These are phyloP conservation scores for Falco peregrinus DNA, from an alignment of 2,797 vertebrate genomes.

Conservation along the genomic window DNA sequence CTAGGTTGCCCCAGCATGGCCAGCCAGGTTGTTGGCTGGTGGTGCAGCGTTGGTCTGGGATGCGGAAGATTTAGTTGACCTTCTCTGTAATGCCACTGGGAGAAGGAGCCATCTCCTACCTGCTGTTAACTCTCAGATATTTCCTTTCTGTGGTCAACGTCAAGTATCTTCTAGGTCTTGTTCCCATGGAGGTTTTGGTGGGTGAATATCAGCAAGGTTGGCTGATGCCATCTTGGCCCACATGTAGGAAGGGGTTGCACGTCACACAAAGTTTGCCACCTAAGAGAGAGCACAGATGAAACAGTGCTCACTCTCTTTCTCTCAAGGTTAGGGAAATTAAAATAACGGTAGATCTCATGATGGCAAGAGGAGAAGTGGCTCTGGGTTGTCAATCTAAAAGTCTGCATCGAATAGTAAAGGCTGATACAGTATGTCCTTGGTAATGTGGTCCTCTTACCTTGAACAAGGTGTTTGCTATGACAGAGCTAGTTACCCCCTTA, in stretches of 20 bases:
- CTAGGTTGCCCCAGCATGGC: neutral
- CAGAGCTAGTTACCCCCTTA: neutral
- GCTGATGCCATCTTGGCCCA: neutral
- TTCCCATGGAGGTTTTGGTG: neutral
- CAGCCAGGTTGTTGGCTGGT: neutral
- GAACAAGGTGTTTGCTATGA: neutral
- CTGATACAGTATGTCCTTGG: neutral
- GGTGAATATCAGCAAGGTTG: neutral
- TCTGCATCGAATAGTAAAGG: neutral
- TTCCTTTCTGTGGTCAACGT: neutral
- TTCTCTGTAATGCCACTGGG: neutral
- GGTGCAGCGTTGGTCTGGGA: neutral
- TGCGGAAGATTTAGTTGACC: neutral
- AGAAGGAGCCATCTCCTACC: neutral
- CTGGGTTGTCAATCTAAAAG: neutral
- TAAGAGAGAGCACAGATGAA: neutral
- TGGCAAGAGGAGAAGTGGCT: neutral
- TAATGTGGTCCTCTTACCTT: neutral
- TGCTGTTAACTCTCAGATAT: neutral
- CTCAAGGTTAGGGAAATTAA: neutral
- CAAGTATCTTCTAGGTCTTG: neutral
- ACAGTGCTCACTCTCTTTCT: neutral
- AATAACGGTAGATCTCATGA: neutral
- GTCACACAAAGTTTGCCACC: neutral
- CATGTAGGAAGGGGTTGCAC: rapidly evolving